These are phyloP conservation scores for Plusia festucae DNA, from an alignment of 2,888 invertebrate species.

Conservation along the genomic window DNA sequence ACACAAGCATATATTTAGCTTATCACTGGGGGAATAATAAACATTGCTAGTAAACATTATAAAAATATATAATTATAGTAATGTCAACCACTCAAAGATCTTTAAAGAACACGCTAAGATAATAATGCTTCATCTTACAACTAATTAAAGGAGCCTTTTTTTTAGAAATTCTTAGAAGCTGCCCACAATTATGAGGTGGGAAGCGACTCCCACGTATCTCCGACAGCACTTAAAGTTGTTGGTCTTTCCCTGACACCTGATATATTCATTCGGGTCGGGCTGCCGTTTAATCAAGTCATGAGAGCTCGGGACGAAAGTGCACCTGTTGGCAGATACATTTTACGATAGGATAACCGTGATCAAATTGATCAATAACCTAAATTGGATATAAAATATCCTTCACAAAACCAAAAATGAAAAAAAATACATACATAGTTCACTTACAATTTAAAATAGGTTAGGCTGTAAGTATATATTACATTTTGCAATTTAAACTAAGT, in stretches of 20 bases:
- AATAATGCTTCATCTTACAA: too few relatives aligned
- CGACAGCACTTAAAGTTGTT: not conserved
- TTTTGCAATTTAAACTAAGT: not conserved
- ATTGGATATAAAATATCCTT: too few relatives aligned
- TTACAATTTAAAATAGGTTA: not conserved
- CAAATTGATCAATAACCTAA: not conserved
- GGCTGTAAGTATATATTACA: not conserved
- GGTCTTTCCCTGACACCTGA: not conserved
- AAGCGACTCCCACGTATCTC: slow-evolving; percentile 2
- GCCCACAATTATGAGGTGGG: not conserved
- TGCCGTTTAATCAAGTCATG: not conserved
- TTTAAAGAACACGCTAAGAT: too few relatives aligned
- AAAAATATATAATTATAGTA: too few relatives aligned
- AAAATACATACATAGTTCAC: not conserved
- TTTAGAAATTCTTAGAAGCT: too few relatives aligned
- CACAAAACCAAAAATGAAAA: not conserved
- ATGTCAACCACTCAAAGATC: too few relatives aligned
- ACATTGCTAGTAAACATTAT: too few relatives aligned
- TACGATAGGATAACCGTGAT: not conserved
- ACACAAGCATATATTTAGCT: too few relatives aligned
- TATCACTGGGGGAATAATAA: too few relatives aligned
- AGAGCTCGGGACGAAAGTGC: not conserved
- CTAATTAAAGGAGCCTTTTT: too few relatives aligned
- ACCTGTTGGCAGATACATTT: not conserved
- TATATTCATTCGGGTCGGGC: slow-evolving; percentile 2